These are phyloP conservation scores for Drosophila trichaetosa DNA, from an alignment of 2,888 invertebrate genomes.

Conservation along the genomic window DNA sequence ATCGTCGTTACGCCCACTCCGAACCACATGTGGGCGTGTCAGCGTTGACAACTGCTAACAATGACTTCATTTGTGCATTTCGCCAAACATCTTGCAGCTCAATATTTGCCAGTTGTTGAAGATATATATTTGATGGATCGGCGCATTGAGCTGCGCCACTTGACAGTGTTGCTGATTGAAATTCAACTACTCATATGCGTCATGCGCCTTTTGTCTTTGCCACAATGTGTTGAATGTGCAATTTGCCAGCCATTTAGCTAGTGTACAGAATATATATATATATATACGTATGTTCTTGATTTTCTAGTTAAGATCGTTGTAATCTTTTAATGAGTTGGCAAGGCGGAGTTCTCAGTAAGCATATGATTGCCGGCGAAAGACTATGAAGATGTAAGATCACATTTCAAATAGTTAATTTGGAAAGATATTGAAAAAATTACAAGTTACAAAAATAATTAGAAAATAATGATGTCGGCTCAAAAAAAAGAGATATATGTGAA, in stretches of 20 bases:
- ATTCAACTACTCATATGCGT: constrained; percentile 24
- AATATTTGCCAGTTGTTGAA: constrained; percentile 57
- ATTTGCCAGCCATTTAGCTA: constrained; percentile 57
- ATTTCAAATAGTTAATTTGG: not conserved
- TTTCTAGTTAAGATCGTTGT: constrained; percentile 59
- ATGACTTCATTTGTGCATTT: constrained; percentile 75
- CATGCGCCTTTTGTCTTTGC: constrained; percentile 62
- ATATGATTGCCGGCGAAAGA: not conserved
- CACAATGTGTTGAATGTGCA: constrained; percentile 73
- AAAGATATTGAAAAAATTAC: not conserved
- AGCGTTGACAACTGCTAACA: constrained; percentile 76
- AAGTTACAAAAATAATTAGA: not conserved
- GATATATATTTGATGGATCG: constrained; percentile 42
- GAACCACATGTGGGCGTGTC: constrained; percentile 49
- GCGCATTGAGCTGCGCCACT: constrained; percentile 45
- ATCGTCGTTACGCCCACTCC: constrained; percentile 33
- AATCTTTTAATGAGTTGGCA: constrained; percentile 48
- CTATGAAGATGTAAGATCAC: constrained; percentile 9
- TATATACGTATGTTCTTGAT: constrained; percentile 36
- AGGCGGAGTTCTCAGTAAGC: constrained; percentile 8
- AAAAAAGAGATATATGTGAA: not conserved
- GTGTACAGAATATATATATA: not conserved
- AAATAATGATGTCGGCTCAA: not conserved
- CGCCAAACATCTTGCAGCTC: constrained; percentile 56
- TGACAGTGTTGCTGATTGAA: constrained; percentile 54